phyloP scores from a whole-genome alignment of 2,113 vertebrate genomes.

The Myotis brandtii region DNA sequence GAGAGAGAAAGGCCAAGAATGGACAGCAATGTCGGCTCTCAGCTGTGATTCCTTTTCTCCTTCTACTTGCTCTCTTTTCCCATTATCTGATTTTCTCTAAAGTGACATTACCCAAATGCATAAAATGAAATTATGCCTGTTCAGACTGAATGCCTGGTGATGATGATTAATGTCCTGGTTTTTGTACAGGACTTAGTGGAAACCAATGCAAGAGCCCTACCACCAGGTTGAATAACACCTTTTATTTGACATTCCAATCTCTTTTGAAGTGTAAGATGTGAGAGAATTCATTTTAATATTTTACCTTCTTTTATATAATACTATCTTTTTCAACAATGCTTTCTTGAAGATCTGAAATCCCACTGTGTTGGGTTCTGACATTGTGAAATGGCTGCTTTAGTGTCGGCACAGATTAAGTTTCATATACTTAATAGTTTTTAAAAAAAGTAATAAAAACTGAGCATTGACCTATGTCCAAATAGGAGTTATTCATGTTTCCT shows the following conservation, averaged over 20 bases:
- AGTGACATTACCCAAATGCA: slow-evolving; percentile 36
- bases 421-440: background rate
- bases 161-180: background rate
- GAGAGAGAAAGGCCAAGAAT: background rate
- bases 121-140: slow-evolving; percentile 14
- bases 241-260: slow-evolving; percentile 10
- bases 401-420: background rate
- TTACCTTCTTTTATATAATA: background rate
- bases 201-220: background rate
- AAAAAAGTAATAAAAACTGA: background rate
- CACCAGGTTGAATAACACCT: background rate
- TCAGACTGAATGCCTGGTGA: background rate
- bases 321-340: background rate
- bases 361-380: background rate
- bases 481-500: background rate
- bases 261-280: background rate
- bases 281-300: slow-evolving; percentile 28
- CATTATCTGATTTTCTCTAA: slow-evolving; percentile 19
- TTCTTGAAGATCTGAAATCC: background rate
- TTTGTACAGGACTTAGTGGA: background rate
- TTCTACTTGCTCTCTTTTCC: background rate
- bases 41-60: background rate
- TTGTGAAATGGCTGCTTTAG: background rate
- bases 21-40: background rate
- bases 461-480: background rate